A percentile compares a stretch with the other conserved stretches of the same genome.
Conservation (phyloP, 2,888 invertebrate species). For the Yponomeuta evonymella region DNA sequence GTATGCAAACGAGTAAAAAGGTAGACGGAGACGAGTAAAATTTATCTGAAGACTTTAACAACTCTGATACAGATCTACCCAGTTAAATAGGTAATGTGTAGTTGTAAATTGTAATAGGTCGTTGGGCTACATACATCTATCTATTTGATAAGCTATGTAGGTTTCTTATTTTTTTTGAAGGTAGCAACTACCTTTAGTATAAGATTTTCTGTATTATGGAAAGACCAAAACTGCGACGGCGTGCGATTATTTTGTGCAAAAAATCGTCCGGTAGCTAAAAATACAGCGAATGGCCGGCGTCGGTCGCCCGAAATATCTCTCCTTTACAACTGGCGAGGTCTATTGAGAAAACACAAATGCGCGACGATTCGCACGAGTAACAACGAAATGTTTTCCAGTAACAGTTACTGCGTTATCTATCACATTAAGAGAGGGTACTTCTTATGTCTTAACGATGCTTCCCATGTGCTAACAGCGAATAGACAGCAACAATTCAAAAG, state of each 20-base stretch:
- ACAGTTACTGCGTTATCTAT: background rate
- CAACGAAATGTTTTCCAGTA: slow-evolving; percentile 28
- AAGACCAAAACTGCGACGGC: slow-evolving; percentile 5
- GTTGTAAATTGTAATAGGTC: no score
- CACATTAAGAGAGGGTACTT: background rate
- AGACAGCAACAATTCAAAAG: no score
- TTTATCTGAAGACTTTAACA: no score
- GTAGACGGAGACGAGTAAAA: no score
- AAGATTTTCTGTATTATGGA: background rate
- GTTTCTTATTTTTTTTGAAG: background rate
- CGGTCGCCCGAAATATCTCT: slow-evolving; percentile 42
- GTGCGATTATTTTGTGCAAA: slow-evolving; percentile 64
- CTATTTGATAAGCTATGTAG: background rate
- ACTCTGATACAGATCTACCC: background rate
- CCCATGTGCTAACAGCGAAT: no score
- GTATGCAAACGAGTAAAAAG: no score
- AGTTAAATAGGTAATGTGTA: background rate
- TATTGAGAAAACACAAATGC: slow-evolving; percentile 27
- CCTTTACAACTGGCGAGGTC: slow-evolving; percentile 42
- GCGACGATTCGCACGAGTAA: slow-evolving; percentile 13
- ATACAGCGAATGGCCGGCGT: slow-evolving; percentile 60
- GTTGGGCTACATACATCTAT: background rate
- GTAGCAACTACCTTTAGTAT: no score
- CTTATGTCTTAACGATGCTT: no score
- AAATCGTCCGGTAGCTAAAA: slow-evolving; percentile 66